Conservation (phyloP, 2,113 vertebrate genomes). For the Labrus mixtus region DNA sequence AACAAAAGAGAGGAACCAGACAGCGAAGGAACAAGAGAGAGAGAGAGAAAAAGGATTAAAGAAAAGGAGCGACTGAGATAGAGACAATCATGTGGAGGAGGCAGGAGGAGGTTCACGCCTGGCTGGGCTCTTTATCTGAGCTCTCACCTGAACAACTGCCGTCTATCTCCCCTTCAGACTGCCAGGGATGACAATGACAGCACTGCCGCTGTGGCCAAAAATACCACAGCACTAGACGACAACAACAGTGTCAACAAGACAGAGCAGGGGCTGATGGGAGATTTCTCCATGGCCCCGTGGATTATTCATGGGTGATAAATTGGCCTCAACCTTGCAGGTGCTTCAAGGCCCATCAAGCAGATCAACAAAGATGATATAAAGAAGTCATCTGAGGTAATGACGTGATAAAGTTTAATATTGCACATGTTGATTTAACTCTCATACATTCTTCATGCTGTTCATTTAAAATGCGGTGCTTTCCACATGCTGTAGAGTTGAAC, state of each 20-base stretch:
- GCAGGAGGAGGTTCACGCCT: constrained; percentile 13
- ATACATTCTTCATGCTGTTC: too few species aligned
- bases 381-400: background rate
- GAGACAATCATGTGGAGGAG: constrained; percentile 16
- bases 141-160: constrained; percentile 51
- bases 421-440: too few species aligned
- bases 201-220: constrained; percentile 25
- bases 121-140: constrained; percentile 49
- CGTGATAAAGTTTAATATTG: too few species aligned
- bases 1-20: background rate
- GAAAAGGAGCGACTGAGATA: constrained; percentile 15
- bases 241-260: constrained; percentile 28
- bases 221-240: constrained; percentile 31
- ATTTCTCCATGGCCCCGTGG: constrained; percentile 6
- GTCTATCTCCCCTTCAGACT: constrained; percentile 38
- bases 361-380: constrained; percentile 2
- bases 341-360: background rate
- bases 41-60: constrained; percentile 11
- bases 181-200: constrained; percentile 37
- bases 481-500: too few species aligned
- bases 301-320: constrained; percentile 21
- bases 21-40: background rate
- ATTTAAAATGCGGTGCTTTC: too few species aligned
- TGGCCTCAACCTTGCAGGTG: constrained; percentile 1
- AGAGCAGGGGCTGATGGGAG: constrained; percentile 39